phyloP scores from a whole-genome alignment of 1,140 invertebrate species.

The Drosophila oshimai region DNA sequence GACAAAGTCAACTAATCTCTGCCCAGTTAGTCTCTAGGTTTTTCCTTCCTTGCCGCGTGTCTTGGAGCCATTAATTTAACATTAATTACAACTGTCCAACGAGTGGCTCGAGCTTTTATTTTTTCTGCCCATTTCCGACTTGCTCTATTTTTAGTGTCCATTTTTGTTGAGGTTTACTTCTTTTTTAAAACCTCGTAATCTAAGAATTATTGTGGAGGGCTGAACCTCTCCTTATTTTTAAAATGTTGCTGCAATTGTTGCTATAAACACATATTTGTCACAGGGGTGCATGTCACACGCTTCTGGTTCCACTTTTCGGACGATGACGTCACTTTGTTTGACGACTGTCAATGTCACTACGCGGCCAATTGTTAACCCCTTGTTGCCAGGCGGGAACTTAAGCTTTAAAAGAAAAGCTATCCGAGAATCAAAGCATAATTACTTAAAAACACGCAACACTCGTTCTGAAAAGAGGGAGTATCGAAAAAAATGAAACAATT shows the following conservation, averaged over 20 bases:
- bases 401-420: conserved; percentile 14
- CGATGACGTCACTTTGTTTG: conserved; percentile 22
- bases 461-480: conserved; percentile 3
- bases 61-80: conserved; percentile 25
- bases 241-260: conserved; percentile 13
- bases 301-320: not conserved
- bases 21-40: conserved; percentile 21
- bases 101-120: conserved; percentile 8
- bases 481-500: conserved; percentile 23
- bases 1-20: conserved; percentile 37
- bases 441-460: conserved; percentile 31
- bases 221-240: not conserved
- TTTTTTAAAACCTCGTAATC: conserved; percentile 31
- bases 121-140: not conserved
- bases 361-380: conserved; percentile 43
- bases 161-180: not conserved
- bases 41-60: conserved; percentile 13
- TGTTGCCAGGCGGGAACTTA: not conserved
- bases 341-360: conserved; percentile 37
- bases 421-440: conserved; percentile 39
- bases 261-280: not conserved
- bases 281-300: conserved; percentile 10
- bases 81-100: conserved; percentile 42
- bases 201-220: conserved; percentile 12
- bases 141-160: conserved; percentile 25